Base-by-base conservation (phyloP, 2,888 invertebrate species). In the Noctua janthina region DNA sequence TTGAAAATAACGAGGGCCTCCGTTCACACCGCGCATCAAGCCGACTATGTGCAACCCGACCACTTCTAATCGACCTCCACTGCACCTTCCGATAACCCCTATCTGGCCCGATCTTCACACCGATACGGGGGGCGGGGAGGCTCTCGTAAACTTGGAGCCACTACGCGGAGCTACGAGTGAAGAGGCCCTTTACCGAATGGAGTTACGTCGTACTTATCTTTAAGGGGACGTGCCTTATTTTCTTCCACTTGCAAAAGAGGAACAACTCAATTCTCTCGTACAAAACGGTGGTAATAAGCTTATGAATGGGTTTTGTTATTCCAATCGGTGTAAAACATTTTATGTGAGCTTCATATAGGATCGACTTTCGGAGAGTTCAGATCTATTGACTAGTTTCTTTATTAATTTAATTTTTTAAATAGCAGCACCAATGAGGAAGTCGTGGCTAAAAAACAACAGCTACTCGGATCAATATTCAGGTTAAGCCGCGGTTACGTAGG, bases 121-220 rank as follows among this genome's bases (percentile, higher is more conserved):
- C 91, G 91, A 94, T 94, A 93, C 91, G 90, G 90, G 94, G 91
- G 92, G 91, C 89, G 92, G 84, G 93, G 93, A 80, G 90, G 96
- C 90, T 95, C 96, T 92, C 87, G 82, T 89, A 88, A 93, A 90
- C 91, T 93, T 96, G 96, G 96, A 92, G 93, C 92, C 94, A 93
- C 93, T 93, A 93, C 93, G 92, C 92, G 88, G 88, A 93, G 93
- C 94, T 93, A 92, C 93, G 94, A 95, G 93, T 95, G 92, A 94
- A 96, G 96, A 95, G 96, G 95, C 95, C 96, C 96, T 96, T 96
- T 94, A 93, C 95, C 93, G 95, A 96, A 96, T 96, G 95, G 96
- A 96, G 96, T 96, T 96, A 96, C 96, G 95, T 96, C 95, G 95
- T 96, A 96, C 96, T 96, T 96, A 96, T 96, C 94, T 96, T 95